A percentile compares a stretch with the other conserved stretches of the same genome.
Conservation (phyloP, 2,888 invertebrate genomes). For the Hecatera dysodea region DNA sequence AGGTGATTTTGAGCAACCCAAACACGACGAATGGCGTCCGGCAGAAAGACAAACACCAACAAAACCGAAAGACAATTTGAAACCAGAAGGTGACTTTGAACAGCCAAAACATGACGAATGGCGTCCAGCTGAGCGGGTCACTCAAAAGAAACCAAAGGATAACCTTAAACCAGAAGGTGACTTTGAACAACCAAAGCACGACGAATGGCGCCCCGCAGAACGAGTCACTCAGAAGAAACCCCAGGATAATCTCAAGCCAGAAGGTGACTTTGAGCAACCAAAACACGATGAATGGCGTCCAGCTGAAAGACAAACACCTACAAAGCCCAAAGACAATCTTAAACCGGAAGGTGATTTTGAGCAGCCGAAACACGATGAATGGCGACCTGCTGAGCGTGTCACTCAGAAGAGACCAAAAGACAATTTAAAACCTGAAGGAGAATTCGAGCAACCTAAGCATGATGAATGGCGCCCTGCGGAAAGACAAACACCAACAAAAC, state of each 20-base stretch:
- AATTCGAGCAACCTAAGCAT: slow-evolving; percentile 78
- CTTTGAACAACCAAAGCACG: slow-evolving; percentile 84
- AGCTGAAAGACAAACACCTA: slow-evolving; percentile 68
- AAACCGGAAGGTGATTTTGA: slow-evolving; percentile 91
- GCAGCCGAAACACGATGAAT: slow-evolving; percentile 80
- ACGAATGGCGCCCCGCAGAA: slow-evolving; percentile 82
- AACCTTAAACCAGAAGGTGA: slow-evolving; percentile 89
- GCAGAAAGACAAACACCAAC: slow-evolving; percentile 36
- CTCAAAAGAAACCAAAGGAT: slow-evolving; percentile 75
- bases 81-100: slow-evolving; percentile 28
- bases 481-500: slow-evolving; percentile 28
- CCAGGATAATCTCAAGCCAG: slow-evolving; percentile 89
- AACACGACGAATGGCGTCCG: slow-evolving; percentile 65
- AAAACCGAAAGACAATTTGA: slow-evolving; percentile 49
- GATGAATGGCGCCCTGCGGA: slow-evolving; percentile 65
- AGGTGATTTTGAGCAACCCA: slow-evolving; percentile 84
- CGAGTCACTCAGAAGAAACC: slow-evolving; percentile 78
- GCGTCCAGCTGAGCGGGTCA: slow-evolving; percentile 23
- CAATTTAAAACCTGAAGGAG: slow-evolving; percentile 91
- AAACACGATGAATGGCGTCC: slow-evolving; percentile 79
- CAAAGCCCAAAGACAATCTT: not conserved
- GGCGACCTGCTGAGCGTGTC: slow-evolving; percentile 79
- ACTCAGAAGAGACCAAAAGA: slow-evolving; percentile 78
- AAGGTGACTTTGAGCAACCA: slow-evolving; percentile 86
- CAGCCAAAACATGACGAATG: slow-evolving; percentile 30